These are phyloP conservation scores for Leptinotarsa peninsularis DNA, from an alignment of 2,888 invertebrate species.

Conservation along the genomic window DNA sequence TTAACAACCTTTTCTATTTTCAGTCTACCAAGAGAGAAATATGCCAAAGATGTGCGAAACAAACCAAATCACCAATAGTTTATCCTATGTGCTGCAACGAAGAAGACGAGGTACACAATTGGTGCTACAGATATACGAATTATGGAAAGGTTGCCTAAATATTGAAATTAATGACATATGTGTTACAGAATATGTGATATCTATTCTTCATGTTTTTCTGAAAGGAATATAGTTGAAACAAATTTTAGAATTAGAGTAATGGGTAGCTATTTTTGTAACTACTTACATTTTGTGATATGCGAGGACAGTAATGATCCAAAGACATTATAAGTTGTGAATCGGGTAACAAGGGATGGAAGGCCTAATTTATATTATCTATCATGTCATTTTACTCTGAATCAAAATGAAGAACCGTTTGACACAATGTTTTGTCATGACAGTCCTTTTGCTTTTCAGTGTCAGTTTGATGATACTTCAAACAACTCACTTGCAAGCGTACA, in stretches of 20 bases:
- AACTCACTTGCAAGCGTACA: neutral
- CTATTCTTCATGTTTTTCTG: neutral
- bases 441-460: neutral
- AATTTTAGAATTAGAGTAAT: neutral
- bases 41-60: constrained; percentile 74
- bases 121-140: constrained; percentile 72
- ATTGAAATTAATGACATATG: neutral
- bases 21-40: constrained; percentile 63
- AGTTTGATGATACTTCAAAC: neutral
- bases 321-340: neutral
- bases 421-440: too few species aligned
- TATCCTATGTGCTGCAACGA: constrained; percentile 73
- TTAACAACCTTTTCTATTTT: constrained; percentile 35
- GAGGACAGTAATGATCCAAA: neutral
- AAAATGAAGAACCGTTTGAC: neutral
- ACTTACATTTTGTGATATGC: constrained; percentile 1
- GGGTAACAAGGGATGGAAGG: neutral
- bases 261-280: neutral
- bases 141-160: constrained; percentile 64
- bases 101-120: constrained; percentile 70
- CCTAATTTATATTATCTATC: neutral
- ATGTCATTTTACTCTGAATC: neutral
- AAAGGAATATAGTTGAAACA: neutral
- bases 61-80: constrained; percentile 71
- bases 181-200: neutral